Percentiles rank a stretch among this genome's conserved stretches.
Evolutionary conservation across 2,888 invertebrate genomes (phyloP).

Genomic region (Macrophya alboannulata): DNA sequence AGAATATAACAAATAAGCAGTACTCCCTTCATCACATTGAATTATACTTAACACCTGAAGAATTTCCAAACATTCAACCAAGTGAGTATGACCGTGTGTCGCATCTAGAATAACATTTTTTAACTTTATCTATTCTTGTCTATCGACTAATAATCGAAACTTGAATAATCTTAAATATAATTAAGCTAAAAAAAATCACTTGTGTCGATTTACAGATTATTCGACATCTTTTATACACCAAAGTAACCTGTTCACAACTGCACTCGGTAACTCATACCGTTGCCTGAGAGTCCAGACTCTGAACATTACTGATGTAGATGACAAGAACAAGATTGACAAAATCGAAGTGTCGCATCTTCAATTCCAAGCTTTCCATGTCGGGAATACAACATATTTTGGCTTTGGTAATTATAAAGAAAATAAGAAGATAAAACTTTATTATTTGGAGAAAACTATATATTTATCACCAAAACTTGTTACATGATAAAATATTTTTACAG

Average conservation of each 20-base stretch:
- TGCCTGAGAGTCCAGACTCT: conserved; percentile 84
- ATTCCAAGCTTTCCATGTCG: conserved; percentile 87
- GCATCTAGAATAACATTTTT: not conserved
- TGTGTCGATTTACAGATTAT: conserved; percentile 68
- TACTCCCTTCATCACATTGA: conserved; percentile 71
- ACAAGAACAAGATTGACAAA: conserved; percentile 77
- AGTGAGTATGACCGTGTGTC: conserved; percentile 66
- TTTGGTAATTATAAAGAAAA: conserved; percentile 81
- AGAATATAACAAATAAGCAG: conserved; percentile 74
- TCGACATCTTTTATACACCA: conserved; percentile 81
- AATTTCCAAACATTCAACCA: conserved; percentile 75
- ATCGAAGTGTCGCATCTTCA: conserved; percentile 85
- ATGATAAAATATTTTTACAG: conserved; percentile 79
- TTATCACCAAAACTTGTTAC: not conserved
- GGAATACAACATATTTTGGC: conserved; percentile 83
- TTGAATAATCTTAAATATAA: not conserved
- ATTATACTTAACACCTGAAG: conserved; percentile 69
- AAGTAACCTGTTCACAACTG: conserved; percentile 82
- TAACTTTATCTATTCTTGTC: not conserved
- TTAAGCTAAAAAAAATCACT: not conserved
- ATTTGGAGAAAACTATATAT: conserved; percentile 3
- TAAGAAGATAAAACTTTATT: not conserved
- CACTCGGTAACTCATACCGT: conserved; percentile 87
- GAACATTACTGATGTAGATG: conserved; percentile 79
- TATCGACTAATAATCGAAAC: not conserved